Evolutionary conservation across 2,113 vertebrate genomes (phyloP).

Genomic region (Gadus chalcogrammus): DNA sequence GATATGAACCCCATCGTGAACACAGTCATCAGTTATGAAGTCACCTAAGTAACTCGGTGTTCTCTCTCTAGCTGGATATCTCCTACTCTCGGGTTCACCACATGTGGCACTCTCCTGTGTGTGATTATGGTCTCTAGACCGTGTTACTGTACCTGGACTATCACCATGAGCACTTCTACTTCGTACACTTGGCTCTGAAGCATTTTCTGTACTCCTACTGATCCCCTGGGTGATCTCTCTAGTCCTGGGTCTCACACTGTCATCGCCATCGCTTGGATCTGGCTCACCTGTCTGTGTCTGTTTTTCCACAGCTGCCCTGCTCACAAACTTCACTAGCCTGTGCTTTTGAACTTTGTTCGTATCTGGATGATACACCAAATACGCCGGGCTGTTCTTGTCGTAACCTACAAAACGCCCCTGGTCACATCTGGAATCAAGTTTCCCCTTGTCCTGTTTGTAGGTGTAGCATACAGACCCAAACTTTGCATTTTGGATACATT

Average conservation of each 20-base stretch:
- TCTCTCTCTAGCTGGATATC: slow-evolving; percentile 13
- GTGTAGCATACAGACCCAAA: slow-evolving; percentile 30
- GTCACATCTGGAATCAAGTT: slow-evolving; percentile 18
- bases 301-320: too few relatives aligned
- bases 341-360: too few relatives aligned
- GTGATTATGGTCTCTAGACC: neutral
- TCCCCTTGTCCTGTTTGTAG: slow-evolving; percentile 20
- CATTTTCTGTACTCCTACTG: neutral
- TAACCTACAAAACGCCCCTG: slow-evolving; percentile 5
- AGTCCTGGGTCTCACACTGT: neutral
- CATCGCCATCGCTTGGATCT: neutral
- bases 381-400: too few relatives aligned
- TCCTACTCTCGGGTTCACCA: neutral
- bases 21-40: too few relatives aligned
- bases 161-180: slow-evolving; percentile 3
- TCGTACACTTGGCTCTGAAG: slow-evolving; percentile 4
- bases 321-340: too few relatives aligned
- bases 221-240: neutral
- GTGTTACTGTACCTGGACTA: slow-evolving; percentile 2
- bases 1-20: too few relatives aligned
- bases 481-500: slow-evolving; percentile 15
- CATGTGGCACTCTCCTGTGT: slow-evolving; percentile 3
- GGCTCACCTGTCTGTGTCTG: too few relatives aligned
- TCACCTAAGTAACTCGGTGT: slow-evolving; percentile 15
- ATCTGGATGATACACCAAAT: too few relatives aligned